Conservation (phyloP, 2,113 vertebrate genomes). For the Cyprinus carpio region DNA sequence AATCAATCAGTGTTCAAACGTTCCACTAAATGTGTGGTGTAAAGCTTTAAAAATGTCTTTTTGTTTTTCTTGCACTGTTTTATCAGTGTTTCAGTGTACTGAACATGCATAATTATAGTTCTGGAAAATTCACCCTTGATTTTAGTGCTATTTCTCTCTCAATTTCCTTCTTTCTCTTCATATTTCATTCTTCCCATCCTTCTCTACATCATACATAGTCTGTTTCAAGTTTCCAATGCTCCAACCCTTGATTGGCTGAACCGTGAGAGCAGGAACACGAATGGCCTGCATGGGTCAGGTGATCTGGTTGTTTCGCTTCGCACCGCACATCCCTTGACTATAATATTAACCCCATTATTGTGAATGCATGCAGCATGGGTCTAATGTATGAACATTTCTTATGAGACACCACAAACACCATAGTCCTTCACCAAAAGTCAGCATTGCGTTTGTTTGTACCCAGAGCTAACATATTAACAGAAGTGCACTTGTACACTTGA, state of each 20-base stretch:
- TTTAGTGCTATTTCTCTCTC: constrained; percentile 15
- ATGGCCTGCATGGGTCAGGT: constrained; percentile 69
- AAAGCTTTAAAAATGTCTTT: background rate
- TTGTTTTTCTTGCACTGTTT: no score
- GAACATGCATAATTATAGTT: constrained; percentile 15
- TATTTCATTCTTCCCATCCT: constrained; percentile 43
- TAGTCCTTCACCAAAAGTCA: background rate
- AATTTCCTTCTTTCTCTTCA: constrained; percentile 44
- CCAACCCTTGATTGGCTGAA: constrained; percentile 86
- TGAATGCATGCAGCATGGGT: constrained; percentile 47
- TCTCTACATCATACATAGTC: constrained; percentile 73
- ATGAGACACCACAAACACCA: background rate
- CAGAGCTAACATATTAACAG: constrained; percentile 25
- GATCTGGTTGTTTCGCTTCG: constrained; percentile 53
- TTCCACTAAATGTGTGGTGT: constrained; percentile 14
- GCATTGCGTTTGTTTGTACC: background rate
- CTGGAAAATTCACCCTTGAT: background rate
- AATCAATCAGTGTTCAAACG: background rate
- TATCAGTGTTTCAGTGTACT: background rate
- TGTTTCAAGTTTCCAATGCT: constrained; percentile 85
- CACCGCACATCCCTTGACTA: constrained; percentile 53
- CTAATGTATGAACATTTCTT: constrained; percentile 26
- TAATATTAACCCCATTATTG: constrained; percentile 51
- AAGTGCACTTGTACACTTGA: background rate
- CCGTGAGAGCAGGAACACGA: constrained; percentile 77